Evolutionary conservation across 2,888 invertebrate species (phyloP), one percentile per base, ranked within the genome.

Genomic region (Isoperla grammatica): DNA sequence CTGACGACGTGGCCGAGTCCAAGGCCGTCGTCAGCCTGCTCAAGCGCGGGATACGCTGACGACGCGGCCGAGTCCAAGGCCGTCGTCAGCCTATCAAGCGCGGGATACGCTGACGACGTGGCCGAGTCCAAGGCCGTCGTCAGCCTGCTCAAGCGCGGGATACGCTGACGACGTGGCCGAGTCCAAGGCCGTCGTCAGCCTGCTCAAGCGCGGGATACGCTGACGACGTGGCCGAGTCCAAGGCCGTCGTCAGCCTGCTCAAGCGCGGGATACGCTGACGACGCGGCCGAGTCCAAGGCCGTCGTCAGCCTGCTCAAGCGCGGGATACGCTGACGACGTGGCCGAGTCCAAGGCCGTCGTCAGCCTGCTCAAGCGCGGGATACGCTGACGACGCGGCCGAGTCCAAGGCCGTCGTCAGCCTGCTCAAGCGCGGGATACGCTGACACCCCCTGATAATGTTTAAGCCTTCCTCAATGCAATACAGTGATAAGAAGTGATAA

Each of bases 201-300:
- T 85, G 48, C 80, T 88, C 20, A 86, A 85, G 63, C 82, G 86
- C 70, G 86, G 86, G 59, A 88, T 89, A 69, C 81, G 89, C 74
- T 88, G n/a, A n/a, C n/a, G n/a, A n/a, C n/a, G n/a, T n/a, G n/a
- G n/a, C n/a, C n/a, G 82, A 82, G 66, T 71, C 79, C 0, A 84
- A 82, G 68, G 75, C 80, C 17, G 83, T 84, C 45, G 80, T 81
- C 68, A 86, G 85, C 64, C 76, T 85, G 48, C 80, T 88, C 20
- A 86, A 85, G 63, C 82, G 86, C 70, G 86, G 86, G 59, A 88
- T 89, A 69, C 81, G 89, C 74, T 88, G n/a, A n/a, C n/a, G n/a
- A n/a, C n/a, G n/a, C n/a, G n/a, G n/a, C n/a, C n/a, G 82, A 82
- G 66, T 71, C 79, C 0, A 84, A 82, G 68, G 75, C 80, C 17